phyloP scores from a whole-genome alignment of 2,797 vertebrate genomes.

The Urocyon cinereoargenteus region DNA sequence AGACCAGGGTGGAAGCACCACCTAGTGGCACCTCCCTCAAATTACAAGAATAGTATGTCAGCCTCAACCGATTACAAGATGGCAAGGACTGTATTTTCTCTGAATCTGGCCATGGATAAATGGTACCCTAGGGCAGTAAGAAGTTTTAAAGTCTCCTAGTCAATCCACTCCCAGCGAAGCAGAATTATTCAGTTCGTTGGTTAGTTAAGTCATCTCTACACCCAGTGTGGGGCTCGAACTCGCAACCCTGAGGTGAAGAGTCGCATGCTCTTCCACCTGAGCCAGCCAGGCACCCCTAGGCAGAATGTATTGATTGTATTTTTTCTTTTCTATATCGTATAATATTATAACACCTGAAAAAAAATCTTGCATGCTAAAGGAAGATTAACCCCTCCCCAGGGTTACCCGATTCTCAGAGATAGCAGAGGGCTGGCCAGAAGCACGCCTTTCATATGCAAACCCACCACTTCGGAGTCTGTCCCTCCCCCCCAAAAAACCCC shows the following conservation, averaged over 20 bases:
- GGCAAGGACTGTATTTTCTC: not conserved
- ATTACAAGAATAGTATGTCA: slow-evolving; percentile 54
- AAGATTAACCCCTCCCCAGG: not conserved
- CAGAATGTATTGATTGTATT: not conserved
- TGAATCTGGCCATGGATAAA: not conserved
- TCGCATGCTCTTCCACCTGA: fast-evolving
- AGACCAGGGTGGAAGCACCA: not conserved
- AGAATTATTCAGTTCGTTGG: too few relatives aligned
- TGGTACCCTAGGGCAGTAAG: not conserved
- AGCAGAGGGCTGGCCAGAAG: not conserved
- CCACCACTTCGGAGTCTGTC: not conserved
- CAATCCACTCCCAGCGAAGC: not conserved
- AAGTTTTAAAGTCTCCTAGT: not conserved
- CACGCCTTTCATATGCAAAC: not conserved
- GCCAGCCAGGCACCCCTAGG: not conserved
- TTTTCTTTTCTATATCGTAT: not conserved
- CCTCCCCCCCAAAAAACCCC: too few relatives aligned
- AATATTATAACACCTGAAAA: not conserved
- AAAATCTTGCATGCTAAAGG: not conserved
- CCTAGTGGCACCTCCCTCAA: not conserved
- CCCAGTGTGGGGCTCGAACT: not conserved
- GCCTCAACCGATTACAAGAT: not conserved
- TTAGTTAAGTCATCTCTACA: too few relatives aligned
- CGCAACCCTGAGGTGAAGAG: not conserved
- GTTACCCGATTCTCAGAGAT: not conserved